These are phyloP conservation scores for Aphis gossypii DNA, from an alignment of 1,140 invertebrate genomes.

Conservation along the genomic window DNA sequence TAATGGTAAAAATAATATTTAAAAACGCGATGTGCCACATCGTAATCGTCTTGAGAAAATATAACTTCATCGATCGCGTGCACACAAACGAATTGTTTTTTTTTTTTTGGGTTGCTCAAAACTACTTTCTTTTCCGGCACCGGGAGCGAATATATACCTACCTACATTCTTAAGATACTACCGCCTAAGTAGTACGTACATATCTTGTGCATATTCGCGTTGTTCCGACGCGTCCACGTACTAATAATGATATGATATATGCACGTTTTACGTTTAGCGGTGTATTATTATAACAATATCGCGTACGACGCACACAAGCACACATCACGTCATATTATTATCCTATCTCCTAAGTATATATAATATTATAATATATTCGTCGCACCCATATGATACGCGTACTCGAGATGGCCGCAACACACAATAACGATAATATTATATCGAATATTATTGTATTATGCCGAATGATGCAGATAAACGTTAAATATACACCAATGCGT, in stretches of 20 bases:
- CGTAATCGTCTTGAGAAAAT: neutral
- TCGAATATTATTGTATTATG: neutral
- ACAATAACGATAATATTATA: neutral
- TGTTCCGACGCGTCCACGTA: neutral
- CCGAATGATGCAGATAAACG: neutral
- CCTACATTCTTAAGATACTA: neutral
- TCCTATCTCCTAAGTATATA: neutral
- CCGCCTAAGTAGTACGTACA: neutral
- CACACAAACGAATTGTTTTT: neutral
- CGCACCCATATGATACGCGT: too few relatives aligned
- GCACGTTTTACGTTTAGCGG: neutral
- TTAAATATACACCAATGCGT: neutral
- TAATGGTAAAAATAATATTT: neutral
- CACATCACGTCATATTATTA: too few relatives aligned
- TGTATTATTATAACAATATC: neutral
- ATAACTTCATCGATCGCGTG: neutral
- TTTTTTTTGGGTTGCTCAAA: neutral
- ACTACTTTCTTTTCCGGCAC: neutral
- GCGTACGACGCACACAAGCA: neutral
- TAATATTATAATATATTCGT: too few relatives aligned
- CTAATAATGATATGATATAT: too few relatives aligned
- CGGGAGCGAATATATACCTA: neutral
- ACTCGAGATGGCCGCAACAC: neutral
- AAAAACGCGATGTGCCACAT: neutral
- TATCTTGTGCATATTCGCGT: neutral